phyloP scores from a whole-genome alignment of 2,797 vertebrate species.

The Channallabes apus region DNA sequence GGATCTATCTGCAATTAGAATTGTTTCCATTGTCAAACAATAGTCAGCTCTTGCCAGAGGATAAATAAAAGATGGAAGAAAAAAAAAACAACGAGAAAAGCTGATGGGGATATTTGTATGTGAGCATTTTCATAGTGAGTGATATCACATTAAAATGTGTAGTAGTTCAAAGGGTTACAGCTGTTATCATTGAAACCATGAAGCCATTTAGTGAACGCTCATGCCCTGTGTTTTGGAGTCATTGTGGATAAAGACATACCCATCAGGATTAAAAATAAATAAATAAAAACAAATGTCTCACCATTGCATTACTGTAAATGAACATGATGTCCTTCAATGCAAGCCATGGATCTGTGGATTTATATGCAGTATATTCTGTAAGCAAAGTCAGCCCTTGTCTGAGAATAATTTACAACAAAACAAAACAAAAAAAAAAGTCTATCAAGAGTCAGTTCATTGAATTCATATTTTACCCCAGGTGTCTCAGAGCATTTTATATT shows the following conservation, averaged over 20 bases:
- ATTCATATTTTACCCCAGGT: constrained; percentile 27
- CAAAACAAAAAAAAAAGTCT: too few relatives aligned
- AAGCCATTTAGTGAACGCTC: neutral
- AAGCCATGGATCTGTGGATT: neutral
- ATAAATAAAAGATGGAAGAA: neutral
- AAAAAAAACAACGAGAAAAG: too few relatives aligned
- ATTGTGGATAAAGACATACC: neutral
- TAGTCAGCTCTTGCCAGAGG: neutral
- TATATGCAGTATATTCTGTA: constrained; percentile 36
- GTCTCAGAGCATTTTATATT: constrained; percentile 35
- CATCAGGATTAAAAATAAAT: too few relatives aligned
- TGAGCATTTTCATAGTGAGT: too few relatives aligned
- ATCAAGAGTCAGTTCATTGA: constrained; percentile 20
- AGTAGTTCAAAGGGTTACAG: too few relatives aligned
- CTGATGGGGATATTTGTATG: too few relatives aligned
- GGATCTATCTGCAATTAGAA: neutral
- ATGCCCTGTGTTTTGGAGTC: neutral
- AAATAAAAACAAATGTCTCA: neutral
- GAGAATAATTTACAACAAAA: constrained; percentile 24
- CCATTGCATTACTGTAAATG: neutral
- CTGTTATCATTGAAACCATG: neutral
- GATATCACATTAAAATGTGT: too few relatives aligned
- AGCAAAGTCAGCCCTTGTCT: constrained; percentile 41
- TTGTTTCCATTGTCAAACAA: neutral
- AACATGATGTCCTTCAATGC: neutral